These are phyloP conservation scores for Cataglyphis albicans DNA, from an alignment of 2,888 invertebrate genomes.

Conservation along the genomic window DNA sequence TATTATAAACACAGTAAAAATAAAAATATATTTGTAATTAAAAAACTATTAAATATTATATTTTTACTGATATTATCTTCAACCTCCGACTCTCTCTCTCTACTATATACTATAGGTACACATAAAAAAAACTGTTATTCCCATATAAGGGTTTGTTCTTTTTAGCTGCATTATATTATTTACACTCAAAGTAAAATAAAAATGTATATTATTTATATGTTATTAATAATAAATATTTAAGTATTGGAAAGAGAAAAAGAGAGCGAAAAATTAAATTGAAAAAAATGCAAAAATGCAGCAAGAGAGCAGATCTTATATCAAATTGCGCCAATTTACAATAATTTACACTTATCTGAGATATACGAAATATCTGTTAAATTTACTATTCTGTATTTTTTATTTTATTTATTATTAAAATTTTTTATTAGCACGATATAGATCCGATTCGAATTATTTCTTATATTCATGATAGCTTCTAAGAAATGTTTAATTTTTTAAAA, in stretches of 20 bases:
- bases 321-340: no score
- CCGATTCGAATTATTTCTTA: no score
- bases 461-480: no score
- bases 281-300: background rate
- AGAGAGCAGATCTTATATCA: no score
- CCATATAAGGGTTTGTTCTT: background rate
- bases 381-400: no score
- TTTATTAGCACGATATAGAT: no score
- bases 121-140: background rate
- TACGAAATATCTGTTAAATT: no score
- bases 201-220: background rate
- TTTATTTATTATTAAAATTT: no score
- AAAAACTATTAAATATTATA: background rate
- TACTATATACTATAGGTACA: no score
- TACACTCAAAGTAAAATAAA: background rate
- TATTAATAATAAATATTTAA: background rate
- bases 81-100: background rate
- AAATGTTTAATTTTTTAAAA: no score
- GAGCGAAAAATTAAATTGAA: background rate
- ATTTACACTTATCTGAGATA: no score
- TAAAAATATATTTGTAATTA: background rate
- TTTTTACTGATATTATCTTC: background rate
- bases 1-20: background rate
- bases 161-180: background rate
- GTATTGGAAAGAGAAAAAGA: background rate